Percentiles rank a stretch among this genome's conserved stretches.
Conservation (phyloP, 2,797 vertebrate species). For the Gobio occitaniae region DNA sequence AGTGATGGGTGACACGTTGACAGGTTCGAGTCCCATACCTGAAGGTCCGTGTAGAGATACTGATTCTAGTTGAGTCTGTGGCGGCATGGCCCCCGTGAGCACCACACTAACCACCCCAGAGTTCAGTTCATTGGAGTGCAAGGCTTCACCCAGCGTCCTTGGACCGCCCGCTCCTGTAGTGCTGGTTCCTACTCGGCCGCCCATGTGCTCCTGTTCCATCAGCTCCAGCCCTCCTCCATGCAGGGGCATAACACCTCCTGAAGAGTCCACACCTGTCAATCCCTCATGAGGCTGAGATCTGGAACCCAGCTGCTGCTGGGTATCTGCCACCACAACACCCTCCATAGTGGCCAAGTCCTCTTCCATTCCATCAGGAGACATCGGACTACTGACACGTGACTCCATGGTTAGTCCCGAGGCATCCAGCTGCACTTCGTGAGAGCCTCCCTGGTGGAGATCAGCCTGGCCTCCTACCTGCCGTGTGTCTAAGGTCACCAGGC, state of each 20-base stretch:
- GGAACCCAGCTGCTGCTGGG: constrained; percentile 79
- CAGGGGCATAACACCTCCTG: constrained; percentile 87
- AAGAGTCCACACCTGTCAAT: constrained; percentile 84
- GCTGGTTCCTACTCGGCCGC: constrained; percentile 76
- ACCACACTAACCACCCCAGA: constrained; percentile 92
- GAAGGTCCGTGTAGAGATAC: constrained; percentile 92
- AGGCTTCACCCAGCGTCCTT: constrained; percentile 73
- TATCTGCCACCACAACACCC: constrained; percentile 81
- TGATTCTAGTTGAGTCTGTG: constrained; percentile 81
- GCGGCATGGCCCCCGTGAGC: constrained; percentile 89
- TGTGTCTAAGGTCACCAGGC: constrained; percentile 92
- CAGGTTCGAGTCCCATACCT: constrained; percentile 91
- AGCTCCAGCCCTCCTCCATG: constrained; percentile 90
- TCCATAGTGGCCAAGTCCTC: constrained; percentile 91
- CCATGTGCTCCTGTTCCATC: constrained; percentile 92
- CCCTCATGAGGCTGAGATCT: constrained; percentile 86
- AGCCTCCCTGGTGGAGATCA: constrained; percentile 86
- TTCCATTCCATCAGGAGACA: constrained; percentile 91
- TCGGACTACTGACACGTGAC: constrained; percentile 94
- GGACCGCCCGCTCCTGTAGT: constrained; percentile 65
- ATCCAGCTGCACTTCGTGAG: constrained; percentile 90
- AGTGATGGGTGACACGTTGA: constrained; percentile 92
- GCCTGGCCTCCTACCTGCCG: constrained; percentile 84
- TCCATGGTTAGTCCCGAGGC: constrained; percentile 88
- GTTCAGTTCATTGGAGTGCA: constrained; percentile 85